Conservation (phyloP, 2,797 vertebrate species). For the Onychomys torridus region DNA sequence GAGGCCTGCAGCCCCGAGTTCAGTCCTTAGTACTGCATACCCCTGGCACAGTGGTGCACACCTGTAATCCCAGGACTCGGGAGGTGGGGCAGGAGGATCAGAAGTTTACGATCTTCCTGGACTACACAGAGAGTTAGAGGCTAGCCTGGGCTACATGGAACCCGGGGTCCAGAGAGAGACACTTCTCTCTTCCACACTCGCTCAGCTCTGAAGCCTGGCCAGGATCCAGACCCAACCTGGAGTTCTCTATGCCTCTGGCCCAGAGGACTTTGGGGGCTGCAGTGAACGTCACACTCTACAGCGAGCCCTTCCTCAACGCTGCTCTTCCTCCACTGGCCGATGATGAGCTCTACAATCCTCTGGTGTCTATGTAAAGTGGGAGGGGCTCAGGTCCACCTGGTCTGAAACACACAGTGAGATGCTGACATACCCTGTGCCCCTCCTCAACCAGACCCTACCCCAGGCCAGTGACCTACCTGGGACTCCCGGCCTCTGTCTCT, state of each 20-base stretch:
- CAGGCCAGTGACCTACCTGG: neutral
- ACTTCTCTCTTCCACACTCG: neutral
- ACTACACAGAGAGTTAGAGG: neutral
- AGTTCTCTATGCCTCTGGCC: neutral
- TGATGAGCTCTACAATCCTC: neutral
- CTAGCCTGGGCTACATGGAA: neutral
- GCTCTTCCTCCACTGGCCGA: accelerated
- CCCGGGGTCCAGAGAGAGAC: neutral
- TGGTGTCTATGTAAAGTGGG: neutral
- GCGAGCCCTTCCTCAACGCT: neutral
- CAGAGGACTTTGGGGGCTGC: neutral
- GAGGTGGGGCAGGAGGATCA: neutral
- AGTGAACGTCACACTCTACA: neutral
- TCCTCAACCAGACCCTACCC: neutral
- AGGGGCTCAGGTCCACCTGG: neutral
- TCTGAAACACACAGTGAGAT: neutral
- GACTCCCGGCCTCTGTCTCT: neutral
- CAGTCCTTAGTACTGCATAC: neutral
- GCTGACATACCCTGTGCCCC: neutral
- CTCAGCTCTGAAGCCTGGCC: neutral
- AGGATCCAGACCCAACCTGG: neutral
- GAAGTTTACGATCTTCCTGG: neutral
- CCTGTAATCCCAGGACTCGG: neutral
- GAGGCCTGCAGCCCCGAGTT: neutral
- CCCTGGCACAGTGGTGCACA: too few relatives aligned